Percentiles rank a stretch among this genome's conserved stretches.
These are phyloP conservation scores for Rhinichthys osculus DNA, from an alignment of 2,797 vertebrate species.

Conservation along the genomic window DNA sequence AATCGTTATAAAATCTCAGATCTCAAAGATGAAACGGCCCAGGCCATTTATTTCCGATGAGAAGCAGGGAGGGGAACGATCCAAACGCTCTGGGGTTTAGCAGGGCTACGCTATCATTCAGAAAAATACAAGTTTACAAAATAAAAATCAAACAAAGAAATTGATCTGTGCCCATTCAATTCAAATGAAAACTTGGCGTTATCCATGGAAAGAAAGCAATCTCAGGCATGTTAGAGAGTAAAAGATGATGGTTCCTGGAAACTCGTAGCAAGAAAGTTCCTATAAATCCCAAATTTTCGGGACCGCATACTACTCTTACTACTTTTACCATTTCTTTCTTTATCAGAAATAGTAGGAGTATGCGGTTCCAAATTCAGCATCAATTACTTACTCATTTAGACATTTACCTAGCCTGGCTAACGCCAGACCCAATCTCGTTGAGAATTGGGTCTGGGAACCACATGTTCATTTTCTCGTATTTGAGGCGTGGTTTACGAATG, in stretches of 20 bases:
- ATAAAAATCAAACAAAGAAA: slow-evolving; percentile 3
- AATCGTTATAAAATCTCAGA: slow-evolving; percentile 37
- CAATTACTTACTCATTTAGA: neutral
- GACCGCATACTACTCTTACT: too few species aligned
- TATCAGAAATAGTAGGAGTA: too few species aligned
- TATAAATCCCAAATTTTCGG: too few species aligned
- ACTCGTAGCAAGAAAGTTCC: neutral
- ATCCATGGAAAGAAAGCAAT: slow-evolving; percentile 37
- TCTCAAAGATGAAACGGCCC: neutral
- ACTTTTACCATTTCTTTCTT: too few species aligned
- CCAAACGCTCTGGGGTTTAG: neutral
- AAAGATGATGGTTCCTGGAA: slow-evolving; percentile 20
- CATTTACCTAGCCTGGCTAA: too few species aligned
- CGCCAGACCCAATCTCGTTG: too few species aligned
- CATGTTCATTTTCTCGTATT: too few species aligned
- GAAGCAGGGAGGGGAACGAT: neutral
- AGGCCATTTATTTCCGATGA: slow-evolving; percentile 16
- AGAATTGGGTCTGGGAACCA: too few species aligned
- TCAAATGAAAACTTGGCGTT: slow-evolving; percentile 24
- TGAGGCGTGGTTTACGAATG: too few species aligned
- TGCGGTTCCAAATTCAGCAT: too few species aligned
- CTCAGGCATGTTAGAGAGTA: slow-evolving; percentile 5
- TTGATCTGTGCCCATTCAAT: slow-evolving; percentile 17
- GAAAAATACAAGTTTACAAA: slow-evolving; percentile 3
- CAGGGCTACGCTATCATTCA: neutral